Conservation (phyloP, 2,113 vertebrate genomes). For the Pelusios castaneus region DNA sequence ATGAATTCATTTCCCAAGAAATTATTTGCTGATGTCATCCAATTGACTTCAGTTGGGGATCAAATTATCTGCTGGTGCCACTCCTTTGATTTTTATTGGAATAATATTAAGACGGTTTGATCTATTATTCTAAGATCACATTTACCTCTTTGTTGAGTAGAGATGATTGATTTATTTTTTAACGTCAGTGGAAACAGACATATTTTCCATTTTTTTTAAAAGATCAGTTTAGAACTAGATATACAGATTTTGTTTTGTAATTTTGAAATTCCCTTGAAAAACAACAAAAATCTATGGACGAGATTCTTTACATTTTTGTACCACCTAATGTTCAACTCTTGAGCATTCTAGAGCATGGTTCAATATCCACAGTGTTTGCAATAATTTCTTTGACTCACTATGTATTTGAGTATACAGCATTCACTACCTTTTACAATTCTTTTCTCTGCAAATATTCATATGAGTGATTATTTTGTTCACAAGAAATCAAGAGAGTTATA, state of each 20-base stretch:
- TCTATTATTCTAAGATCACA: background rate
- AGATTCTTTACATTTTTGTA: background rate
- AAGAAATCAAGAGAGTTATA: background rate
- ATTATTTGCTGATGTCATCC: background rate
- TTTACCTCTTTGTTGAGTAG: background rate
- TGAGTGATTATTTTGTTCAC: background rate
- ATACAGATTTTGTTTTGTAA: background rate
- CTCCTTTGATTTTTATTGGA: background rate
- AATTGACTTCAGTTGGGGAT: background rate
- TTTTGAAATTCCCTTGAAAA: background rate
- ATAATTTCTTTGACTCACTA: background rate
- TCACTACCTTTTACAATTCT: background rate
- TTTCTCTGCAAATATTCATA: background rate
- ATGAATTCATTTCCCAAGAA: background rate
- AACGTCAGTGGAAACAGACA: background rate
- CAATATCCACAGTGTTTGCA: background rate
- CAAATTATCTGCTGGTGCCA: background rate
- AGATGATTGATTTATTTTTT: background rate
- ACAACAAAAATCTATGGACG: rapidly evolving
- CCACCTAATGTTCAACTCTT: background rate
- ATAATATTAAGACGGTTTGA: background rate
- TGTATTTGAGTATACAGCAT: background rate
- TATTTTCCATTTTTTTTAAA: background rate
- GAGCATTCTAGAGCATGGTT: background rate
- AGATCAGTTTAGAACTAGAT: background rate